phyloP scores from a whole-genome alignment of 2,888 invertebrate genomes.

The Cosmia trapezina region DNA sequence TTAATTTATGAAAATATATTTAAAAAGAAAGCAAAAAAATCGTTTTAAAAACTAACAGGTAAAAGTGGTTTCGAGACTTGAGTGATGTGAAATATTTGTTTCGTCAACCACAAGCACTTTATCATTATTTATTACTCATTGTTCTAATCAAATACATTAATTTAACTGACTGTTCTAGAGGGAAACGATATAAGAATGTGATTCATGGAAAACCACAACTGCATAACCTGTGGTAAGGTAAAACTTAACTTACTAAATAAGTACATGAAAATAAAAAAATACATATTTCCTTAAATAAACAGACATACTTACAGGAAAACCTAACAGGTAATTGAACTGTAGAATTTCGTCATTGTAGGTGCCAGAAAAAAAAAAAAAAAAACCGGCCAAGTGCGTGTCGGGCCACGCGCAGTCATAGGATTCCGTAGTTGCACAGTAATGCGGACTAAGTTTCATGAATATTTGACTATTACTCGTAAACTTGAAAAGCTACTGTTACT shows the following conservation, averaged over 20 bases:
- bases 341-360: not conserved
- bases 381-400: too few species aligned
- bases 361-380: slow-evolving; percentile 3
- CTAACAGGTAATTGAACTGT: slow-evolving; percentile 17
- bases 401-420: too few species aligned
- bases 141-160: slow-evolving; percentile 50
- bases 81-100: slow-evolving; percentile 51
- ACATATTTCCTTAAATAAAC: not conserved
- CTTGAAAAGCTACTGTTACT: too few species aligned
- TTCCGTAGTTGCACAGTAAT: too few species aligned
- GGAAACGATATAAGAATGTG: slow-evolving; percentile 37
- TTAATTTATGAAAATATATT: slow-evolving; percentile 12
- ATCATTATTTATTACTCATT: slow-evolving; percentile 51
- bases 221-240: slow-evolving; percentile 45
- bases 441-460: too few species aligned
- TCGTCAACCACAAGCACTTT: slow-evolving; percentile 56
- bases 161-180: slow-evolving; percentile 40
- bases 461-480: too few species aligned
- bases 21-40: slow-evolving; percentile 1
- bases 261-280: slow-evolving; percentile 11
- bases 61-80: slow-evolving; percentile 33
- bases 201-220: slow-evolving; percentile 51
- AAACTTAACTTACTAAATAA: slow-evolving; percentile 10
- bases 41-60: slow-evolving; percentile 19
- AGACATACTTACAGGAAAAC: slow-evolving; percentile 10